Evolutionary conservation across 2,113 vertebrate genomes (phyloP).

Genomic region (Blennius ocellaris): DNA sequence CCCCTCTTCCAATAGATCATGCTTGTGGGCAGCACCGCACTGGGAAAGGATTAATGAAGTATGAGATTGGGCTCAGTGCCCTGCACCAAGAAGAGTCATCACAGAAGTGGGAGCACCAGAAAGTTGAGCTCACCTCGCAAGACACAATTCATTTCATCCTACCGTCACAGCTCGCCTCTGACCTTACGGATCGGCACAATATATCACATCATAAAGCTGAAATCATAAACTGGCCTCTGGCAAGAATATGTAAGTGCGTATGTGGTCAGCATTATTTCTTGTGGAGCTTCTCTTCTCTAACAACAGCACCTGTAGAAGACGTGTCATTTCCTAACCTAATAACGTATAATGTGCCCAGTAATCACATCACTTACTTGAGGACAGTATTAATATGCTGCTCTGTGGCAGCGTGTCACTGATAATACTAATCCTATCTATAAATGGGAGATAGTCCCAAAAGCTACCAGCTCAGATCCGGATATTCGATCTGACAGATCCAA

Average conservation of each 20-base stretch:
- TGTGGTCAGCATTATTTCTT: slow-evolving; percentile 9
- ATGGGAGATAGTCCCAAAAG: slow-evolving; percentile 23
- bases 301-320: slow-evolving; percentile 7
- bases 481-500: slow-evolving; percentile 19
- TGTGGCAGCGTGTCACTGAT: slow-evolving; percentile 26
- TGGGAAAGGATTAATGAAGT: slow-evolving; percentile 77
- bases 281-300: slow-evolving; percentile 12
- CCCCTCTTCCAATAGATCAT: slow-evolving; percentile 64
- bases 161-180: slow-evolving; percentile 5
- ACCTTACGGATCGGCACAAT: slow-evolving; percentile 6
- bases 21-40: slow-evolving; percentile 42
- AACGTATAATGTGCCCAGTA: slow-evolving; percentile 68
- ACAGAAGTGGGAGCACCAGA: slow-evolving; percentile 22
- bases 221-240: neutral
- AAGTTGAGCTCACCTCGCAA: slow-evolving; percentile 35
- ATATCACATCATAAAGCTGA: slow-evolving; percentile 30
- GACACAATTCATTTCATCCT: slow-evolving; percentile 23
- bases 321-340: slow-evolving; percentile 54
- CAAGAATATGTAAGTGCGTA: slow-evolving; percentile 10
- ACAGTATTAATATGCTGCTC: slow-evolving; percentile 40
- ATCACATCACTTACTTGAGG: slow-evolving; percentile 65
- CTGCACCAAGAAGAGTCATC: slow-evolving; percentile 22
- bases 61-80: slow-evolving; percentile 65
- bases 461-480: slow-evolving; percentile 20
- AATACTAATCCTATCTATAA: slow-evolving; percentile 40